phyloP scores from a whole-genome alignment of 2,888 invertebrate species.

The Clunio marinus region DNA sequence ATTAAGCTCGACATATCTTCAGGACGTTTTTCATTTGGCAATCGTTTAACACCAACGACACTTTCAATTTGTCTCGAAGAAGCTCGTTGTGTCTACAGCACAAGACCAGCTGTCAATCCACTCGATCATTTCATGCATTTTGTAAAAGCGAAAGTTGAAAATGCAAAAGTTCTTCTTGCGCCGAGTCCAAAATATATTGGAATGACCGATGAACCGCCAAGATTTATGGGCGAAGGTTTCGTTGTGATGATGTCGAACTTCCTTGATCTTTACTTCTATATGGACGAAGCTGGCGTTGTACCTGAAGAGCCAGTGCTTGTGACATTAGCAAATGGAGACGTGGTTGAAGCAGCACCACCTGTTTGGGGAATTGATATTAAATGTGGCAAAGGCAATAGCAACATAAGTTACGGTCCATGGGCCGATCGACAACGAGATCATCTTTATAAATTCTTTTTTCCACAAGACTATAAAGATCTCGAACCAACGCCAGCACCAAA shows the following conservation, averaged over 20 bases:
- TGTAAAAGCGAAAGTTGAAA: slow-evolving; percentile 89
- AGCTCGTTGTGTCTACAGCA: slow-evolving; percentile 89
- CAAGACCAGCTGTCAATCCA: slow-evolving; percentile 89
- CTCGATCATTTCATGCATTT: slow-evolving; percentile 95
- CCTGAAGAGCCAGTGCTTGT: slow-evolving; percentile 88
- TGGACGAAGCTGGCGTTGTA: slow-evolving; percentile 93
- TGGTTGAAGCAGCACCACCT: slow-evolving; percentile 87
- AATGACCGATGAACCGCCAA: slow-evolving; percentile 87
- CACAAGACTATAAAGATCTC: slow-evolving; percentile 76
- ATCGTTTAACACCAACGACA: slow-evolving; percentile 88
- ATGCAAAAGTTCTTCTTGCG: slow-evolving; percentile 91
- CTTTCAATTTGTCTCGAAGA: slow-evolving; percentile 89
- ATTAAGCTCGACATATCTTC: slow-evolving; percentile 91
- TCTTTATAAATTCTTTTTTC: slow-evolving; percentile 94
- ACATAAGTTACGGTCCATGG: slow-evolving; percentile 98
- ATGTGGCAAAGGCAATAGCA: slow-evolving; percentile 85
- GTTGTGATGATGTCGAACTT: slow-evolving; percentile 93
- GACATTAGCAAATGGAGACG: slow-evolving; percentile 86
- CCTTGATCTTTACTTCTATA: slow-evolving; percentile 91
- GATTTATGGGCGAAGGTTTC: slow-evolving; percentile 97
- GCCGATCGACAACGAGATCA: slow-evolving; percentile 95
- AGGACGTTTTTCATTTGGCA: slow-evolving; percentile 91
- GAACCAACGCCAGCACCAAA: slow-evolving; percentile 75
- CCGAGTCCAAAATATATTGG: slow-evolving; percentile 93
- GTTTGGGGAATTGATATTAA: slow-evolving; percentile 95